Base-by-base conservation (phyloP, 1,140 invertebrate species). In the Listronotus bonariensis region DNA sequence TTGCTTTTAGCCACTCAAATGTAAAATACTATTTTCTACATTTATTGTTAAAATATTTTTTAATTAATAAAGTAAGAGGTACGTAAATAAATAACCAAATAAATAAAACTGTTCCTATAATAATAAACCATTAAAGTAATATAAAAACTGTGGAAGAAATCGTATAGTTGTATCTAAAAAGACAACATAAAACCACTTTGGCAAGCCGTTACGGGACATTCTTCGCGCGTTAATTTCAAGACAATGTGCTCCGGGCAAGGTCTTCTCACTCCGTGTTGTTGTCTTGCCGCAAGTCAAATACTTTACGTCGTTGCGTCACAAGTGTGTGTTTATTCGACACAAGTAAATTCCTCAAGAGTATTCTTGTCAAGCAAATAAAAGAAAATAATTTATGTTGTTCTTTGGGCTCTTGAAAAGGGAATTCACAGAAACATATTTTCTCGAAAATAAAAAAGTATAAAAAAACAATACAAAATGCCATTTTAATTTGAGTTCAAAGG, bases 211-310 rank as follows among this genome's bases (percentile, higher is more conserved):
- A 52, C 58, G 48, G 58, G 48, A 61, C 58, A 61, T 61, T 61
- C 58, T 61, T 61, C 31, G 46, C 8, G 38, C 58, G 58, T 61
- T 61, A 61, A 61, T 61, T 61, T 61, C 58, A 61, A 61, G 58
- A 61, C 43, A 49, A 49, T 52, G 18, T 15, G 58, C 58, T 40
- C 15, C 11, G 12, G 58, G 58, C 58, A 61, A 61, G 58, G 58
- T 54, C 52, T 54, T 54, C 48, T 34, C 26, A 34, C 52, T 40
- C 58, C 18, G 42, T 49, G n/a, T 54, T 38, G 58, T 61, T 61
- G 48, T 61, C 46, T 61, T 61, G 58, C 58, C 58, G 31, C 20
- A n/a, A 49, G 58, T 49, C 58, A 61, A 52, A 61, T 61, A 59
- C 48, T 61, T 61, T 42, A 52, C 36, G 12, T 52, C 36, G 48